Conservation (phyloP, 2,797 vertebrate genomes). For the Mionectes olivaceus region DNA sequence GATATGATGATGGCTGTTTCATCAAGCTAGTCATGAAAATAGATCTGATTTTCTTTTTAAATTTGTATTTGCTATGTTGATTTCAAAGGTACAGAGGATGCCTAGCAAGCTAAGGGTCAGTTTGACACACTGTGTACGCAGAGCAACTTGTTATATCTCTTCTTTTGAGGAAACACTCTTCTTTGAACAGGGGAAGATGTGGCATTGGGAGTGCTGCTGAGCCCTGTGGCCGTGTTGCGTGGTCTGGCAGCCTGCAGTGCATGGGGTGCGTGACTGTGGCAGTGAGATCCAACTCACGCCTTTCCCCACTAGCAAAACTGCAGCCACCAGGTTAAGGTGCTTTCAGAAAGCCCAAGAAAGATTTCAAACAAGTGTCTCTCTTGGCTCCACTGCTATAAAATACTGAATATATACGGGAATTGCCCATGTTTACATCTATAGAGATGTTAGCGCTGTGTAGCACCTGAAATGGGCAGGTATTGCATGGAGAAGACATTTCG, state of each 20-base stretch:
- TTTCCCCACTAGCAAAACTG: neutral
- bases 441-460: neutral
- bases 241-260: neutral
- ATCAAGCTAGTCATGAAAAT: neutral
- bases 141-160: neutral
- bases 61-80: neutral
- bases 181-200: neutral
- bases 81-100: neutral
- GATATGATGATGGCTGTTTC: neutral
- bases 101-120: accelerated
- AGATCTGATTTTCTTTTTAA: neutral
- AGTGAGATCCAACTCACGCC: neutral
- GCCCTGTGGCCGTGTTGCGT: accelerated
- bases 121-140: neutral
- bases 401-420: neutral
- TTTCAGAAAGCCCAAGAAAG: neutral
- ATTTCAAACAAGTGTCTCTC: neutral
- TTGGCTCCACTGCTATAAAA: neutral
- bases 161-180: neutral
- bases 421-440: neutral
- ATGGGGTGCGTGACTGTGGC: accelerated
- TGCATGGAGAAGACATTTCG: accelerated
- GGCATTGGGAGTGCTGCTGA: neutral
- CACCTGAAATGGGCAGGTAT: neutral
- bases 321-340: neutral